These are phyloP conservation scores for Hippocampus zosterae DNA, from an alignment of 2,113 vertebrate genomes.

Conservation along the genomic window DNA sequence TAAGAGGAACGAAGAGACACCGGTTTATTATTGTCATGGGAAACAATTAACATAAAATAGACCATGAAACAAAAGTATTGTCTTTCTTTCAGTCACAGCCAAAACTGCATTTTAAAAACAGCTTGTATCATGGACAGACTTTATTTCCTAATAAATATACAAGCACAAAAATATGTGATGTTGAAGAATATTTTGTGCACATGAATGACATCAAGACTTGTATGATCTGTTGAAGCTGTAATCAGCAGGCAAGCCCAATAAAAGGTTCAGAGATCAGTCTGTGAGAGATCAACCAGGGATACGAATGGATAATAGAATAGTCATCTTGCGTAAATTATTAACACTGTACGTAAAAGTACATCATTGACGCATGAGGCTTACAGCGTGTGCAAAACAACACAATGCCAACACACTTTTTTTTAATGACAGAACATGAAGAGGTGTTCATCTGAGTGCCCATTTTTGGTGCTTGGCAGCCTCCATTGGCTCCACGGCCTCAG, in stretches of 20 bases:
- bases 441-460: slow-evolving; percentile 42
- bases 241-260: slow-evolving; percentile 7
- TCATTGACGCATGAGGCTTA: not conserved
- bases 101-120: not conserved
- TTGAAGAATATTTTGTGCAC: not conserved
- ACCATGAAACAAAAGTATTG: not conserved
- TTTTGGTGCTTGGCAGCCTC: slow-evolving; percentile 54
- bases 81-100: not conserved
- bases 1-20: too few species aligned
- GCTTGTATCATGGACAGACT: not conserved
- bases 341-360: not conserved
- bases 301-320: not conserved
- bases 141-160: not conserved
- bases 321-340: not conserved
- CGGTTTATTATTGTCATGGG: too few species aligned
- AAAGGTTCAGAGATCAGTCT: slow-evolving; percentile 27
- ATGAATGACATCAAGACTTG: not conserved
- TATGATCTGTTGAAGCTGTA: not conserved
- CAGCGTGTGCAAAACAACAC: not conserved
- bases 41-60: too few species aligned
- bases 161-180: not conserved
- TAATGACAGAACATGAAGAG: not conserved
- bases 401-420: not conserved
- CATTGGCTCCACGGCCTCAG: slow-evolving; percentile 37
- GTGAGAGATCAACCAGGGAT: not conserved